Evolutionary conservation across 35 echinoderm and acorn worm genomes (phyloP).

Genomic region (Strongylocentrotus purpuratus): DNA sequence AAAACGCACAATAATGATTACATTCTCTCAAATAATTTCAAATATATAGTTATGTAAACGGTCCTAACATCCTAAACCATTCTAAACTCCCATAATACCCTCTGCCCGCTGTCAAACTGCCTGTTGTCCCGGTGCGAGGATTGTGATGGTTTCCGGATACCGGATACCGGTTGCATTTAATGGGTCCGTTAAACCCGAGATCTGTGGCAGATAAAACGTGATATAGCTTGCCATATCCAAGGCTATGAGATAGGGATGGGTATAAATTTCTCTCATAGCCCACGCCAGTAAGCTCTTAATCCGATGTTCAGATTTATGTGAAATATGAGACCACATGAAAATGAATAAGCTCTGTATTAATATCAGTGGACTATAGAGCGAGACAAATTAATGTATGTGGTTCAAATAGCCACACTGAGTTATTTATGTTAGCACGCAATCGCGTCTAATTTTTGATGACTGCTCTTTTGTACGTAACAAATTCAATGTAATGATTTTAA

Average conservation of each 20-base stretch:
- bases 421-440: not conserved
- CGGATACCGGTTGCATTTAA: not conserved
- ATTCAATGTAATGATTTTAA: not conserved
- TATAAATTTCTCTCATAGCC: not conserved
- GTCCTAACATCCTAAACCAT: no score
- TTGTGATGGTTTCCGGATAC: not conserved
- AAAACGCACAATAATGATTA: no score
- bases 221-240: not conserved
- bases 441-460: not conserved
- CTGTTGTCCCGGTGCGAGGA: not conserved
- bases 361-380: no score
- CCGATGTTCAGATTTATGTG: not conserved
- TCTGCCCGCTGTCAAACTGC: not conserved
- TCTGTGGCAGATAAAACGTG: not conserved
- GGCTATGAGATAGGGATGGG: not conserved
- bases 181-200: slow-evolving; percentile 15
- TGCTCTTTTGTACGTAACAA: no score
- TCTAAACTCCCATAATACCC: no score
- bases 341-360: not conserved
- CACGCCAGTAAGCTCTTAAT: not conserved
- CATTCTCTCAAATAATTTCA: no score
- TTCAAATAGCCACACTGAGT: no score
- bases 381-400: not conserved
- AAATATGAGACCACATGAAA: not conserved
- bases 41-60: no score